Evolutionary conservation across 2,797 vertebrate genomes (phyloP).

Genomic region (Phalloptychus januarius): DNA sequence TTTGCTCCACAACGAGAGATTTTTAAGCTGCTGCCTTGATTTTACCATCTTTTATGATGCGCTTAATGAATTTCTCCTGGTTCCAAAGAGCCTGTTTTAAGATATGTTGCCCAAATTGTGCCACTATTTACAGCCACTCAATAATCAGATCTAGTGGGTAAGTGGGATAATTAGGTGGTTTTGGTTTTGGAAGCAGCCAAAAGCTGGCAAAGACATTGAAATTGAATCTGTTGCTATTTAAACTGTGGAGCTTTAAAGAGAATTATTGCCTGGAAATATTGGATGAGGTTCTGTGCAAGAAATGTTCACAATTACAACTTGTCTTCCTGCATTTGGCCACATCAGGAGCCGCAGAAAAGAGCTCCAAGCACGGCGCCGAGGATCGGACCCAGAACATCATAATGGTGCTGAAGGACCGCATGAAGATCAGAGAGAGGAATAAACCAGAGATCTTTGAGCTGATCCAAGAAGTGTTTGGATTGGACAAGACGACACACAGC

Average conservation of each 20-base stretch:
- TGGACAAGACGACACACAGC: conserved; percentile 86
- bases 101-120: conserved; percentile 38
- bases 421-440: conserved; percentile 98
- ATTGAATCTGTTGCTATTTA: conserved; percentile 32
- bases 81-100: conserved; percentile 36
- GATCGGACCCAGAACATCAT: conserved; percentile 98
- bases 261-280: conserved; percentile 18
- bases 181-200: conserved; percentile 27
- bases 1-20: conserved; percentile 47
- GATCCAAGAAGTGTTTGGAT: conserved; percentile 93
- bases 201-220: conserved; percentile 32
- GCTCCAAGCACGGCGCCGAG: conserved; percentile 96
- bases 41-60: conserved; percentile 41
- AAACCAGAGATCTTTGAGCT: conserved; percentile 98
- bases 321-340: conserved; percentile 8
- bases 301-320: conserved; percentile 3
- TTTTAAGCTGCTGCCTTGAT: conserved; percentile 47
- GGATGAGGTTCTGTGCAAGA: not conserved
- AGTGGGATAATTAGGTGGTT: conserved; percentile 23
- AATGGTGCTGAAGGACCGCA: conserved; percentile 98
- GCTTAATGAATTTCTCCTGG: conserved; percentile 46
- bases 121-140: conserved; percentile 22
- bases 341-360: conserved; percentile 95
- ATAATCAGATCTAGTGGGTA: conserved; percentile 29
- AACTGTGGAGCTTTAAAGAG: conserved; percentile 18